phyloP scores from a whole-genome alignment of 2,113 vertebrate genomes.

The Amia ocellicauda region DNA sequence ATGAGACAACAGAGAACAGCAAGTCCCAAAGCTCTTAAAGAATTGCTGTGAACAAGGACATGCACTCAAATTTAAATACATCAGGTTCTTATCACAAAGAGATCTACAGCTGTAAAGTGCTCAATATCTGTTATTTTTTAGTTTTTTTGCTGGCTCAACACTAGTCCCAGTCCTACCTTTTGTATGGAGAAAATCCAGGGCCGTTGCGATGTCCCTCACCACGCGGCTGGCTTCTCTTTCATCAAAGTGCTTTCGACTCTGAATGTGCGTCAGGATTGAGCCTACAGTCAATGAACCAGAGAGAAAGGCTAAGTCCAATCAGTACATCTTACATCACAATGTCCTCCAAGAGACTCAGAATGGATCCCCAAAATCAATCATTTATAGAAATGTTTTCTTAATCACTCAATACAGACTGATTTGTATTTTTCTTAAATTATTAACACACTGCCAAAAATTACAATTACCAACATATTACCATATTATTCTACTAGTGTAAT shows the following conservation, averaged over 20 bases:
- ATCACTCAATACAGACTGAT: not conserved
- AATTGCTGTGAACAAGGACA: too few relatives aligned
- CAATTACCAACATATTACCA: too few relatives aligned
- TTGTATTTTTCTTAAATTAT: not conserved
- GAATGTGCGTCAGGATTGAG: conserved; percentile 90
- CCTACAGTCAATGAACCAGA: conserved; percentile 56
- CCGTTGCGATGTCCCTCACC: conserved; percentile 84
- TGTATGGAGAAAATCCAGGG: conserved; percentile 90
- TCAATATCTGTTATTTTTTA: not conserved
- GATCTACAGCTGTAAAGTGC: not conserved
- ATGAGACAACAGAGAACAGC: too few relatives aligned
- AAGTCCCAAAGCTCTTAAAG: too few relatives aligned
- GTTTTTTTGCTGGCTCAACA: too few relatives aligned
- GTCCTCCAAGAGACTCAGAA: too few relatives aligned
- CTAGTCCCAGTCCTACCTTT: too few relatives aligned
- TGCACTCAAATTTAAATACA: too few relatives aligned
- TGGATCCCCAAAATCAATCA: too few relatives aligned
- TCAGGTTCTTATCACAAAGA: too few relatives aligned
- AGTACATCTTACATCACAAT: too few relatives aligned
- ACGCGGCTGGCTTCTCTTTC: conserved; percentile 92
- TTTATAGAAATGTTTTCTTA: too few relatives aligned
- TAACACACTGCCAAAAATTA: not conserved
- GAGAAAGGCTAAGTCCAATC: not conserved
- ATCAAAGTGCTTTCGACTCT: conserved; percentile 89
- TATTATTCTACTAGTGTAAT: not conserved